A percentile compares a stretch with the other conserved stretches of the same genome.
Conservation (phyloP, 2,888 invertebrate species). For the Meganola albula region DNA sequence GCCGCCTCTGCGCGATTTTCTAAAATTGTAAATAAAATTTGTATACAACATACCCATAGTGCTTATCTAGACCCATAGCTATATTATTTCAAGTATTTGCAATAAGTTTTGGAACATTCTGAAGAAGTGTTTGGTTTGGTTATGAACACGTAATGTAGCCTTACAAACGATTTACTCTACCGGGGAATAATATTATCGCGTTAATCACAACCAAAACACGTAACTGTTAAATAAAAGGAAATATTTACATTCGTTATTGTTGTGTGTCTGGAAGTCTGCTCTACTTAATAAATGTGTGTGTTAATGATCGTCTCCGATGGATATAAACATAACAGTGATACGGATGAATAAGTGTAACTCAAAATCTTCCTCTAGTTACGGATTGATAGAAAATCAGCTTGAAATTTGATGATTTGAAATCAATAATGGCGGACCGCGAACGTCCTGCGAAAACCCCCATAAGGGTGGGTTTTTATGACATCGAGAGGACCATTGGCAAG, state of each 20-base stretch:
- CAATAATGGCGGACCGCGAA: conserved; percentile 77
- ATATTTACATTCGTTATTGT: conserved; percentile 18
- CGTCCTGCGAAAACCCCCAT: conserved; percentile 83
- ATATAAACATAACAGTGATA: conserved; percentile 43
- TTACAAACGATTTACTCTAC: conserved; percentile 54
- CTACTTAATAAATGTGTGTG: conserved; percentile 15
- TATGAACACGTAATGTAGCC: conserved; percentile 34
- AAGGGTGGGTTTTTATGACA: conserved; percentile 97
- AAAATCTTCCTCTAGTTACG: conserved; percentile 29
- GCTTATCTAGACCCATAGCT: conserved; percentile 35
- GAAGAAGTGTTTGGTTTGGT: conserved; percentile 27
- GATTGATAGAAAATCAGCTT: conserved; percentile 42
- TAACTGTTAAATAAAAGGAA: conserved; percentile 25
- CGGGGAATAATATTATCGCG: conserved; percentile 31
- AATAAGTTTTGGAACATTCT: conserved; percentile 16
- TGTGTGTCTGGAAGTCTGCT: conserved; percentile 23
- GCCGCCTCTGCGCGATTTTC: conserved; percentile 72
- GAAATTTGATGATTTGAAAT: conserved; percentile 48
- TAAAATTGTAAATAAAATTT: conserved; percentile 61
- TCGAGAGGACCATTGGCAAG: conserved; percentile 98
- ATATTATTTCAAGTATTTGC: conserved; percentile 31
- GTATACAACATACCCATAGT: conserved; percentile 46
- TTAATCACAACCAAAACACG: conserved; percentile 23
- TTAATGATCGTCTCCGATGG: conserved; percentile 31
- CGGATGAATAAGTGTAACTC: conserved; percentile 38